Evolutionary conservation across 2,888 invertebrate genomes (phyloP), one percentile per base, ranked within the genome.

Genomic region (Apocheima hispidaria): DNA sequence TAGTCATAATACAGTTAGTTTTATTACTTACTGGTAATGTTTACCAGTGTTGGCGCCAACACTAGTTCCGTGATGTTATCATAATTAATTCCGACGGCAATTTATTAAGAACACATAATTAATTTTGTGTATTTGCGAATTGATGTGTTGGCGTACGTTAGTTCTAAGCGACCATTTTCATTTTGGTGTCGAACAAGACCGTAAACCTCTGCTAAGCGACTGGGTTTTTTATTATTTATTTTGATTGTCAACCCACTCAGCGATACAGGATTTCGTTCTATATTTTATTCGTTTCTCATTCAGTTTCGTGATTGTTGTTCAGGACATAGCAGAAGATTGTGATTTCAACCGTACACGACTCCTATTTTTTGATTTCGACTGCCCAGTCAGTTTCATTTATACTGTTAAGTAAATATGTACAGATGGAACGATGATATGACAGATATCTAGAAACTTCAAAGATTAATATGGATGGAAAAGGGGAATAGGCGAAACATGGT

Each of bases 71-170:
- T 57, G 56, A 52, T 52, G 46, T 36, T 57, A 52, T 57, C 56
- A 56, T 62, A 56, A 62, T 57, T 62, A 53, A 62, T 62, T 62
- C 56, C 35, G 61, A 52, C 35, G 46, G 35, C 41, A 62, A 57
- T 62, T 57, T 56, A 62, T 61, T 61, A 61, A 52, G 40, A 38
- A 55, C 46, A 26, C 40, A 48, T 61, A 51, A 61, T 56, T 56
- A 51, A 56, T 55, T 51, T 61, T 18, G 55, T 55, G 44, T 55
- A 50, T 61, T 61, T 61, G 51, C 46, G 12, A 44, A 52, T 48
- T 28, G 16, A 50, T 50, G 43, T 44, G 44, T 54, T 43, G 43
- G 28, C 50, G 33, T 43, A 18, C n/a, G 50, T 43, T 43, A 28
- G 21, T 18, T 40, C 14, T 48, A 23, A 43, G 35, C 28, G 18